These are phyloP conservation scores for Phoeniculus purpureus DNA, from an alignment of 2,797 vertebrate genomes.

Conservation along the genomic window DNA sequence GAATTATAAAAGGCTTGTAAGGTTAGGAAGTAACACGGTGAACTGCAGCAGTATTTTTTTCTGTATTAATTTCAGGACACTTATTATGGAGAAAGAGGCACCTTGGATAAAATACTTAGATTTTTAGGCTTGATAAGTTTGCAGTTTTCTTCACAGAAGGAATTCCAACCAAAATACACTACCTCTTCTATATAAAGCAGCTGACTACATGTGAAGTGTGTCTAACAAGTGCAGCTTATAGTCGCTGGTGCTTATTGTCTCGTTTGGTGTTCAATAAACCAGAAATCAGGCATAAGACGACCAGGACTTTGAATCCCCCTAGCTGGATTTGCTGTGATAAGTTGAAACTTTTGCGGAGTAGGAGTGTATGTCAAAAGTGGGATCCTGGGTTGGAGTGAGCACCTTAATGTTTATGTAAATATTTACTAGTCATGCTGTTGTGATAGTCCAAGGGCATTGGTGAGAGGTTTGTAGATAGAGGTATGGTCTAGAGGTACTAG, in stretches of 20 bases:
- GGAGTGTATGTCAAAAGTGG: not conserved
- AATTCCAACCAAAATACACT: not conserved
- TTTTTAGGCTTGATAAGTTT: not conserved
- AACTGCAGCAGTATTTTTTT: not conserved
- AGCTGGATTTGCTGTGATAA: not conserved
- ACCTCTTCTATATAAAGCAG: not conserved
- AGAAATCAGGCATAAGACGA: not conserved
- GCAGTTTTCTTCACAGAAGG: not conserved
- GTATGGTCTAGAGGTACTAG: too few relatives aligned
- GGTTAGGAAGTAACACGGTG: not conserved
- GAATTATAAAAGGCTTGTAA: not conserved
- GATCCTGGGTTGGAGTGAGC: not conserved
- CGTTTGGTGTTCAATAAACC: not conserved
- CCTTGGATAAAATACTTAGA: not conserved
- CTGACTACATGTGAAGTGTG: not conserved
- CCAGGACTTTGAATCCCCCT: not conserved
- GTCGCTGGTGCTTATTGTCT: not conserved
- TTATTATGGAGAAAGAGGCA: not conserved
- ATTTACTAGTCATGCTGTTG: not conserved
- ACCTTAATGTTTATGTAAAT: not conserved
- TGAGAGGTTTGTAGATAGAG: not conserved
- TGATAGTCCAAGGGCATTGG: fast-evolving
- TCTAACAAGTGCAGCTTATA: not conserved
- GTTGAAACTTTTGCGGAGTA: not conserved
- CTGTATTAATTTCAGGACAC: not conserved